Evolutionary conservation across 2,113 vertebrate species (phyloP), one percentile per base, ranked within the genome.

Genomic region (Lucifuga dentata): DNA sequence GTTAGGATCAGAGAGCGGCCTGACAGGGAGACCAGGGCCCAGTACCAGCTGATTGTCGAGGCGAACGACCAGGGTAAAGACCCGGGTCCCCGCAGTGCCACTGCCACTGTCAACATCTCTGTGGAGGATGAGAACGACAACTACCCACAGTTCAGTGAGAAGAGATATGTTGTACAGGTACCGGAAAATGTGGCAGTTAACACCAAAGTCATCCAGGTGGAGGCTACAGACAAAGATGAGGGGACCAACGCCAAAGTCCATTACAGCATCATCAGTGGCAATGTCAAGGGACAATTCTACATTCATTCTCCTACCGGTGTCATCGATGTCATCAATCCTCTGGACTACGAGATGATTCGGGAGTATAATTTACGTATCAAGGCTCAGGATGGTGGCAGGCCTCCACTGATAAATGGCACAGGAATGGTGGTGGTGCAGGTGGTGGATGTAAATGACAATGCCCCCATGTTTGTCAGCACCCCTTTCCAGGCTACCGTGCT

Each of bases 61-160:
- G 97, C 98, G 62, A 95, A 95, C 0, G 98, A 99, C 86, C 96
- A 97, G 86, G 97, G 98, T 33, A 96, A 95, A 74, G 95, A 97
- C 45, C 95, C 96, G 0, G 93, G 94, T 0, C 96, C 98, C 0
- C 95, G 90, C 15, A 97, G 94, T 0, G 95, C 96, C 68, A 96
- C 96, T 0, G 96, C 95, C 40, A 96, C 93, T 0, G 95, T 98
- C 29, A 89, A 95, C 80, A 97, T 99, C 70, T 80, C 90, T 0
- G 93, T 98, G 13, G 98, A 98, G 81, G 98, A 98, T 0, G 98
- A 99, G 75, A 98, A 98, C 0, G 98, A 99, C 87, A 98, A 99
- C 86, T 96, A 94, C 71, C 98, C 98, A 0, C 98, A 99, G 91
- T 99, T 99, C 84, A 95, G 94, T 1, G 92, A 97, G 84, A 96